phyloP scores from a whole-genome alignment of 2,888 invertebrate genomes.

The Alcis repandata region DNA sequence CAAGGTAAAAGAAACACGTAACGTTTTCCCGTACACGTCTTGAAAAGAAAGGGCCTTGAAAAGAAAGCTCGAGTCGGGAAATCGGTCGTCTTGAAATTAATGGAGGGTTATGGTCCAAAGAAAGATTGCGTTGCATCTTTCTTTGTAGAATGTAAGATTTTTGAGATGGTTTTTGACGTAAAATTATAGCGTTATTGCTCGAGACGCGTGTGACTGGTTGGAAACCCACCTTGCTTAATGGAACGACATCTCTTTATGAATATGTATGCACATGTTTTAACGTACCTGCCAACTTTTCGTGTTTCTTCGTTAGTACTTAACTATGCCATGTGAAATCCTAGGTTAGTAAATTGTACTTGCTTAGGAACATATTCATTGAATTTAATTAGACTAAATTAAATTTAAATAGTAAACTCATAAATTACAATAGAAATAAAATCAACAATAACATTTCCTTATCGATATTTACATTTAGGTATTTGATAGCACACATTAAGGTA shows the following conservation, averaged over 20 bases:
- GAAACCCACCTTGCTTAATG: no score
- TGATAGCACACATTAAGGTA: not conserved
- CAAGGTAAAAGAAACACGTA: constrained; percentile 31
- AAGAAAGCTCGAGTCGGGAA: constrained; percentile 31
- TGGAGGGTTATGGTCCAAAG: constrained; percentile 24
- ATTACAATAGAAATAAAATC: not conserved
- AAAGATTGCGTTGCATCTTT: constrained; percentile 5
- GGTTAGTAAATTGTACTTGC: not conserved
- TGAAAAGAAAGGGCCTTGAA: constrained; percentile 35
- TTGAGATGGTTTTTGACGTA: not conserved
- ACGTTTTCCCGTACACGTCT: constrained; percentile 1
- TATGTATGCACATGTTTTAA: no score
- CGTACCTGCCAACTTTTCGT: no score
- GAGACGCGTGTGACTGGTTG: no score
- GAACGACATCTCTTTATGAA: not conserved
- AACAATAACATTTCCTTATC: not conserved
- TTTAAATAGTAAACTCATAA: not conserved
- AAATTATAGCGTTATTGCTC: not conserved
- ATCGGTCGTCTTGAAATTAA: constrained; percentile 29
- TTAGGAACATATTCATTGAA: no score
- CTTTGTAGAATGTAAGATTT: not conserved
- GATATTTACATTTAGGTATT: not conserved
- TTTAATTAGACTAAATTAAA: no score
- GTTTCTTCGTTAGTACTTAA: no score
- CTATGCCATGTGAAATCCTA: no score